phyloP scores from a whole-genome alignment of 1,140 invertebrate species.

The Pomacea maculata region DNA sequence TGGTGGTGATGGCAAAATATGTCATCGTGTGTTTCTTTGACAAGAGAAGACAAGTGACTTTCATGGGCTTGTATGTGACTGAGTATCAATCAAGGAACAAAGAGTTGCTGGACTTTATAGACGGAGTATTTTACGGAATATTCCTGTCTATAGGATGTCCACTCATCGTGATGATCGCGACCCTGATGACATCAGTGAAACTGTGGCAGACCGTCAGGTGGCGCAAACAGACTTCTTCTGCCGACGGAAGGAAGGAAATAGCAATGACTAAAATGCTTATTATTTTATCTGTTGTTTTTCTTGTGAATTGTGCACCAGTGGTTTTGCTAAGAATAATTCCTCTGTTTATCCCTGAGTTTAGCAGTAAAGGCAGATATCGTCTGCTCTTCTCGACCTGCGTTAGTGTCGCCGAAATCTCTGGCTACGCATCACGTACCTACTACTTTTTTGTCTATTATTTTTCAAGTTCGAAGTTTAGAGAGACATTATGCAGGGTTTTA shows the following conservation, averaged over 20 bases:
- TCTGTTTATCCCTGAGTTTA: too few species aligned
- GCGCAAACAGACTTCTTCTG: not conserved
- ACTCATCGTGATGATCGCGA: not conserved
- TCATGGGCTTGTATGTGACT: not conserved
- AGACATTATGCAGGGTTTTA: too few species aligned
- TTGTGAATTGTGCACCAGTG: accelerated
- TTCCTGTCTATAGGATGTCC: constrained; percentile 5
- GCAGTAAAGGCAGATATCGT: too few species aligned
- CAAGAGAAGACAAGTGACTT: not conserved
- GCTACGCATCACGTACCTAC: too few species aligned
- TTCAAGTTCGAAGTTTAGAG: too few species aligned
- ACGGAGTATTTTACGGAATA: constrained; percentile 5
- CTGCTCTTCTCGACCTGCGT: too few species aligned
- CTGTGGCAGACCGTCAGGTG: not conserved
- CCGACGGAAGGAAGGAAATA: not conserved
- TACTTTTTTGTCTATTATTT: too few species aligned
- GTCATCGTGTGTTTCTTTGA: constrained; percentile 10
- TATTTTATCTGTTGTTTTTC: too few species aligned
- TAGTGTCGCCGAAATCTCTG: too few species aligned
- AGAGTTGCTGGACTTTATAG: not conserved
- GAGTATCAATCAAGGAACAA: not conserved
- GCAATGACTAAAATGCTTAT: constrained; percentile 12
- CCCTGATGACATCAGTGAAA: not conserved
- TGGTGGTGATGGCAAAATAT: not conserved
- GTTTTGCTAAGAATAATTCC: too few species aligned